Base-by-base conservation (phyloP, 2,113 vertebrate species). In the Glaucidium brasilianum region DNA sequence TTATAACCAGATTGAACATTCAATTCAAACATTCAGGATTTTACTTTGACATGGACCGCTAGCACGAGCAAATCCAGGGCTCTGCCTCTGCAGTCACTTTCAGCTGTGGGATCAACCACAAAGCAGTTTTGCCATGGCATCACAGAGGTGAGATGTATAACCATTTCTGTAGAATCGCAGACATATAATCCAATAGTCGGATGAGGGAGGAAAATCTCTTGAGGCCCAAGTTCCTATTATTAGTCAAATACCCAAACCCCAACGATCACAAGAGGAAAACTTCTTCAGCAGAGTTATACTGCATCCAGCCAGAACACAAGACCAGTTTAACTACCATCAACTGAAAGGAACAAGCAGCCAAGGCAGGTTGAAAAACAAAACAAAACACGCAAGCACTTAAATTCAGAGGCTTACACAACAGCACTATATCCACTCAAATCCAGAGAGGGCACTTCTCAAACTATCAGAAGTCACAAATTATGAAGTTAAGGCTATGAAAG, bases 101-200 rank as follows among this genome's bases (percentile, higher is more conserved):
- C 45, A 26, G 14, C 26, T 52, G 9, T 32, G 37, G 4, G 19
- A 47, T 18, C n/a, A 66, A 34, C 3, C 35, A 34, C 0, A 58
- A 35, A 80, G 39, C 1, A 0, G 10, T 78, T 11, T 20, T 74
- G 43, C 35, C 26, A 3, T 5, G 23, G 43, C 53, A 72, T 12
- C 39, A 37, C 29, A n/a, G 55, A 73, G 39, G 20, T 6, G 37
- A 82, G 37, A 29, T 37, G 20, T 19, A 8, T 2, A 88, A 64
- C 30, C 3, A 0, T 3, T 37, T 12, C 1, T 12, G 4, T 3
- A 19, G 22, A 4, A 64, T 59, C n/a, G 56, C 79, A 68, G 32
- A 55, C 11, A 18, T 1, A 20, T 12, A 62, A 47, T 19, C 62
- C 43, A 50, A 16, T 4, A 69, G 3, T 2, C 74, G 39, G 49